A percentile compares a stretch with the other conserved stretches of the same genome.
Conservation (phyloP, 2,113 vertebrate genomes). For the Elephantulus edwardii region DNA sequence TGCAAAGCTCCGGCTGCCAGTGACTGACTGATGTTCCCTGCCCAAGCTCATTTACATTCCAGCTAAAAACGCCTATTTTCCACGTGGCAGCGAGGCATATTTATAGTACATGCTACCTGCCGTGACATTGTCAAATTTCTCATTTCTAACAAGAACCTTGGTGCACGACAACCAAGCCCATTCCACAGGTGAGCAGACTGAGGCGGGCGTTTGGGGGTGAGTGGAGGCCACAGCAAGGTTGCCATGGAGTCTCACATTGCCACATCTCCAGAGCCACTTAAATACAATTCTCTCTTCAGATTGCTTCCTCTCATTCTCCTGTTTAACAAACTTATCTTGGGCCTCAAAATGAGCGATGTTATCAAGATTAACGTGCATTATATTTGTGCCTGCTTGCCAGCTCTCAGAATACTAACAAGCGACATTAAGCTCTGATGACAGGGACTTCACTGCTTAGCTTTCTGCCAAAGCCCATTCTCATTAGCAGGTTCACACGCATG, state of each 20-base stretch:
- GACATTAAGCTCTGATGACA: background rate
- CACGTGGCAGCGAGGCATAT: constrained; percentile 28
- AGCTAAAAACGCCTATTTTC: constrained; percentile 58
- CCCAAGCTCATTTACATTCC: constrained; percentile 48
- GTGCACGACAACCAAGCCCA: constrained; percentile 5
- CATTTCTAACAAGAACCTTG: constrained; percentile 51
- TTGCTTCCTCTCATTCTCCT: constrained; percentile 21
- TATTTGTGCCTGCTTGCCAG: background rate
- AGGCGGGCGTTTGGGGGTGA: background rate
- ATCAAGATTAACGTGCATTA: background rate
- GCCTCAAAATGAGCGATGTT: background rate
- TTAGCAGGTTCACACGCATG: constrained; percentile 25
- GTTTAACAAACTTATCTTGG: constrained; percentile 12
- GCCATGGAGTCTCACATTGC: background rate
- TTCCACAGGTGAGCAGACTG: constrained; percentile 55
- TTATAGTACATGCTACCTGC: constrained; percentile 57
- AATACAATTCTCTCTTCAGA: background rate
- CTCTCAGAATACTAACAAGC: constrained; percentile 56
- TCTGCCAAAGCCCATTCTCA: constrained; percentile 44
- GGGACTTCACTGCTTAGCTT: background rate
- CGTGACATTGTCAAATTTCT: constrained; percentile 43
- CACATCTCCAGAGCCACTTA: constrained; percentile 6
- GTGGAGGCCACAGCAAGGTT: background rate
- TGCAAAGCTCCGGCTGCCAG: constrained; percentile 9
- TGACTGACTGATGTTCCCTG: constrained; percentile 16